Percentiles rank a stretch among this genome's conserved stretches.
Conservation (phyloP, 2,113 vertebrate species). For the Embiotoca jacksoni region DNA sequence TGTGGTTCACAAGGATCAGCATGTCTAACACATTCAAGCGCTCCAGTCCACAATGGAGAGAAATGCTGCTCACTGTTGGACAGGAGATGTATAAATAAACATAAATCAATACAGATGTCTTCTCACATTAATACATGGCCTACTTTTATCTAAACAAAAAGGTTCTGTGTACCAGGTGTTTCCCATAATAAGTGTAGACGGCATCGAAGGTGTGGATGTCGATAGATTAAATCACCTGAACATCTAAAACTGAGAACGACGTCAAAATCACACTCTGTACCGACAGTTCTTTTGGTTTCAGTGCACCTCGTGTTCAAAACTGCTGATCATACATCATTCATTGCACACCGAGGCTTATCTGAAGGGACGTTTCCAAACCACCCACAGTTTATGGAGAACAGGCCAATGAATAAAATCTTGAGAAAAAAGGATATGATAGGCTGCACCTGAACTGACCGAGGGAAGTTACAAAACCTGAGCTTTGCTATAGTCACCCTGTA, state of each 20-base stretch:
- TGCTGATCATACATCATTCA: conserved; percentile 43
- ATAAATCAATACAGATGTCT: conserved; percentile 29
- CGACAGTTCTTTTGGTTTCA: conserved; percentile 6
- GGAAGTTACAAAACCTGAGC: conserved; percentile 17
- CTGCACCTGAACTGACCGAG: conserved; percentile 30
- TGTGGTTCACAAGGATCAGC: background rate
- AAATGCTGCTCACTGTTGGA: conserved; percentile 13
- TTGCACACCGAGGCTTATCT: conserved; percentile 26
- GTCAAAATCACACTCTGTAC: conserved; percentile 6
- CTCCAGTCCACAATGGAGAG: conserved; percentile 1
- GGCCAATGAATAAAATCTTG: conserved; percentile 20
- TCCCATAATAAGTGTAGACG: conserved; percentile 9
- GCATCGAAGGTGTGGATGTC: conserved; percentile 14
- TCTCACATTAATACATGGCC: conserved; percentile 14
- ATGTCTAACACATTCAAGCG: background rate
- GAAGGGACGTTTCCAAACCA: conserved; percentile 45
- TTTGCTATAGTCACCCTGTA: background rate
- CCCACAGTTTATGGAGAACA: conserved; percentile 1
- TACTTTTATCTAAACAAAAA: conserved; percentile 10
- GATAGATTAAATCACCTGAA: conserved; percentile 37
- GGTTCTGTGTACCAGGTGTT: background rate
- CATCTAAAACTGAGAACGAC: conserved; percentile 16
- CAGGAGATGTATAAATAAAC: conserved; percentile 37
- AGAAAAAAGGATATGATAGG: conserved; percentile 26
- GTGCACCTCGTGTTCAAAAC: conserved; percentile 29